Evolutionary conservation across 2,888 invertebrate species (phyloP).

Genomic region (Maniola hyperantus): DNA sequence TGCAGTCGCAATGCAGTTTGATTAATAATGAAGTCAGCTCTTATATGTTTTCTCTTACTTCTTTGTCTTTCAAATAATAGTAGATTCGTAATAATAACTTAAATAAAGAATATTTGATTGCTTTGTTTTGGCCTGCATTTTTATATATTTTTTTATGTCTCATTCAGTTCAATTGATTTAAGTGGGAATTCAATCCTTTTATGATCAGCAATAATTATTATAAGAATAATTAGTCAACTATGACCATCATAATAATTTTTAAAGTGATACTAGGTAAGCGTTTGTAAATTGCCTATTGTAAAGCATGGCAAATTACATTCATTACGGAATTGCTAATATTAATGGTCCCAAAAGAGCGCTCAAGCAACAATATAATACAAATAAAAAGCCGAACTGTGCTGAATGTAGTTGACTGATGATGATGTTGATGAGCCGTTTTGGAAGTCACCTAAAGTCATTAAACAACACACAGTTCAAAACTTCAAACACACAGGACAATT

Average conservation of each 20-base stretch:
- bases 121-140: not conserved
- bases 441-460: too few species aligned
- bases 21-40: conserved; percentile 66
- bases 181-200: too few species aligned
- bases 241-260: too few species aligned
- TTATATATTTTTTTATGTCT: not conserved
- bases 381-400: too few species aligned
- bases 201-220: too few species aligned
- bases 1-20: conserved; percentile 78
- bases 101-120: not conserved
- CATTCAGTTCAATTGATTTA: not conserved
- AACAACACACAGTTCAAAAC: too few species aligned
- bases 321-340: not conserved
- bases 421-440: too few species aligned
- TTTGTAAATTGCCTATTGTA: not conserved
- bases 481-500: too few species aligned
- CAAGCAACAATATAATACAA: too few species aligned
- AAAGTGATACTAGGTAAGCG: not conserved
- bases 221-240: too few species aligned
- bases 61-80: conserved; percentile 23
- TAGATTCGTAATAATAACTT: not conserved
- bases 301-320: not conserved
- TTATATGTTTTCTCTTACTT: conserved; percentile 33
- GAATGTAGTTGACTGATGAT: too few species aligned
- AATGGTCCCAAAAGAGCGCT: not conserved